These are phyloP conservation scores for Hapalemur alaotrensis DNA, from an alignment of 2,797 vertebrate genomes.

Conservation along the genomic window DNA sequence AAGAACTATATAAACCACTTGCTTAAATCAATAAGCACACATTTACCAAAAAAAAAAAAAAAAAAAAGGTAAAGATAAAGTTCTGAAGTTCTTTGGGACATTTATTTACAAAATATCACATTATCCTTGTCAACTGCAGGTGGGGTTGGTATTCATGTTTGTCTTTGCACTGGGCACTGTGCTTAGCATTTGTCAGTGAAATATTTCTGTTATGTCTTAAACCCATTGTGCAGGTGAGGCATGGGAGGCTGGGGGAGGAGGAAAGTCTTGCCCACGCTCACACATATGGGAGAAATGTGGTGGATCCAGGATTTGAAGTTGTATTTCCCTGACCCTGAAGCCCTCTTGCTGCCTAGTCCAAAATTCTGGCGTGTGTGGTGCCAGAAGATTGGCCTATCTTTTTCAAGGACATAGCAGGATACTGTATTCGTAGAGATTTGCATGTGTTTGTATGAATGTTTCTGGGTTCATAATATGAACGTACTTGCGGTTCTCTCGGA, in stretches of 20 bases:
- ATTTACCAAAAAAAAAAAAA: background rate
- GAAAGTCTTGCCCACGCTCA: background rate
- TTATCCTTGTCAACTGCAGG: background rate
- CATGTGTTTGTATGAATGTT: background rate
- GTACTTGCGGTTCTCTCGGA: background rate
- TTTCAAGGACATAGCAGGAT: background rate
- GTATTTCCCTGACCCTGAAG: accelerated
- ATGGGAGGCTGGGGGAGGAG: background rate
- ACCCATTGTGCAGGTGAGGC: background rate
- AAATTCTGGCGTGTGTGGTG: background rate
- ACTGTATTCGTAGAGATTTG: background rate
- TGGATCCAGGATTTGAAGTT: background rate
- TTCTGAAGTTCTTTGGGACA: background rate
- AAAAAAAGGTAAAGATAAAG: background rate
- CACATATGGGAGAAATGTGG: background rate
- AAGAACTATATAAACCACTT: background rate
- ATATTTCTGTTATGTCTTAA: background rate
- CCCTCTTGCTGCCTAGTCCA: background rate
- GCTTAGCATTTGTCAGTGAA: background rate
- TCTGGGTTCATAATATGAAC: background rate
- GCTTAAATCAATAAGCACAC: background rate
- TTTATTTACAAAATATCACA: background rate
- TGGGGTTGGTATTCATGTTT: background rate
- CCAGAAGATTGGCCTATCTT: background rate
- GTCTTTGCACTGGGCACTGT: background rate